Conservation (phyloP, 2,113 vertebrate genomes). For the Herpetotheres cachinnans region DNA sequence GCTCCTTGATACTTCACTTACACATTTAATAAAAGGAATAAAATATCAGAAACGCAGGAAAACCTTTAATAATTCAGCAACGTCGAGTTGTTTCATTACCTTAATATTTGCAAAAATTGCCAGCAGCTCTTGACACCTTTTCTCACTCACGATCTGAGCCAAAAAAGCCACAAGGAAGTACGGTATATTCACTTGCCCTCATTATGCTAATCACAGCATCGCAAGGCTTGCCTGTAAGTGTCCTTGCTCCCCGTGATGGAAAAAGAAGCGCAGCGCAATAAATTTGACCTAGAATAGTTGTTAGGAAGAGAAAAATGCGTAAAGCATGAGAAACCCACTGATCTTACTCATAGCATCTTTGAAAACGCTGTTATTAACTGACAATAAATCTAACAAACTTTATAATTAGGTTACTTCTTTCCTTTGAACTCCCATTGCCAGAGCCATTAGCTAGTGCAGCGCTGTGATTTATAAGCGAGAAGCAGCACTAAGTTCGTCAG, state of each 20-base stretch:
- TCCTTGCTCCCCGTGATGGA: not conserved
- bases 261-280: not conserved
- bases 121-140: not conserved
- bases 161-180: not conserved
- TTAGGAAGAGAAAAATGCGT: not conserved
- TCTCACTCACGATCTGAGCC: not conserved
- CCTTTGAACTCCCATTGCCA: slow-evolving; percentile 6
- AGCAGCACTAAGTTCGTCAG: not conserved
- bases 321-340: not conserved
- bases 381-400: not conserved
- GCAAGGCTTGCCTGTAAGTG: not conserved
- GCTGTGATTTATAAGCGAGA: not conserved
- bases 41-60: slow-evolving; percentile 6
- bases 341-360: not conserved
- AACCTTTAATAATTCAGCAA: slow-evolving; percentile 41
- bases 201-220: not conserved
- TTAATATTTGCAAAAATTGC: not conserved
- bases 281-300: not conserved
- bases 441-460: not conserved
- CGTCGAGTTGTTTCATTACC: not conserved
- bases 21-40: slow-evolving; percentile 54
- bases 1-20: not conserved
- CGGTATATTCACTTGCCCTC: not conserved
- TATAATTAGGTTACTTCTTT: not conserved
- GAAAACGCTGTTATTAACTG: not conserved